Base-by-base conservation (phyloP, 2,113 vertebrate species). In the Clupea harengus region DNA sequence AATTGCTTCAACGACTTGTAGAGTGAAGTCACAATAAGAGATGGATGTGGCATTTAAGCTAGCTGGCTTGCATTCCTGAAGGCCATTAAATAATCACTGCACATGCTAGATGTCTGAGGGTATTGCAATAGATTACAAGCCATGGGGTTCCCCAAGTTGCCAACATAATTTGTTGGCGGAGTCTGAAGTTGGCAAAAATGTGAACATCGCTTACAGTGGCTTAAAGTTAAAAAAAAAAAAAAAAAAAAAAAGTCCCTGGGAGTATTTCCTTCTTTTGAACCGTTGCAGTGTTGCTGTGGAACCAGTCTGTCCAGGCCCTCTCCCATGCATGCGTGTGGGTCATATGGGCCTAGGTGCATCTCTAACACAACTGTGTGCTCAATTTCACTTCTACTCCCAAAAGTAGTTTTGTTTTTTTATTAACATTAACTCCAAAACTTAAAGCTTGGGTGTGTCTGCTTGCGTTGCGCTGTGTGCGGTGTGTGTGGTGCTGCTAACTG, bases 31-130 rank as follows among this genome's bases (percentile, higher is more conserved):
- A 64, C 7, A 25, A 11, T 39, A 49, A 25, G 60, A 1, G 2
- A 50, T 87, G 67, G 72, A 45, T 52, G 49, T n/a, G 15, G 49
- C 20, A 50, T 83, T 25, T 44, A 39, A 39, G 81, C 47, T 80
- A 67, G 81, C 50, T 85, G 84, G 82, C 67, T 83, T 85, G 87
- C 47, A 54, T 72, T 49, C 47, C 2, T 49, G 8, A 49, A 11
- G 47, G 9, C 47, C 8, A 49, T 11, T 49, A 49, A 11, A 10
- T 1, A 39, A 39, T 39, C 1, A 39, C 2, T 39, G 39, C 39
- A 39, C 39, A 39, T 39, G 1, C 39, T 39, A 39, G 1, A 39
- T 39, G 39, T 39, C 39, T 39, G 39, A 39, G 39, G 39, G 39
- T 1, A 39, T 39, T 2, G 39, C 39, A 39, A 39, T 39, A 39